These are phyloP conservation scores for Geotrypetes seraphini DNA, from an alignment of 2,797 vertebrate genomes.

Conservation along the genomic window DNA sequence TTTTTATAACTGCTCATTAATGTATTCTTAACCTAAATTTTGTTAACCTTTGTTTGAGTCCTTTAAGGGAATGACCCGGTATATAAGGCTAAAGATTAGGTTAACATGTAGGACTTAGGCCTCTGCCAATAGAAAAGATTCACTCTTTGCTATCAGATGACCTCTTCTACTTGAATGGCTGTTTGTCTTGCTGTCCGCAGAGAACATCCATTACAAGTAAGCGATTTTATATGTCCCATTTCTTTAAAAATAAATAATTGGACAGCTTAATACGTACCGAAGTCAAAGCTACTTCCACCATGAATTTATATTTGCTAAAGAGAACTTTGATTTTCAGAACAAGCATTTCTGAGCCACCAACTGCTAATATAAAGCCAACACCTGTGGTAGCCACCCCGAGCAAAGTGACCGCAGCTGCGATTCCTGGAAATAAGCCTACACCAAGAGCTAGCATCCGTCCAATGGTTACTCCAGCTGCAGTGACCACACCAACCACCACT, in stretches of 20 bases:
- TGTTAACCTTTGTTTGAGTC: too few relatives aligned
- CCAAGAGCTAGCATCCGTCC: conserved; percentile 96
- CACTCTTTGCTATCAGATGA: too few relatives aligned
- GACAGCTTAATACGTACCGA: neutral
- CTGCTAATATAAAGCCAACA: conserved; percentile 96
- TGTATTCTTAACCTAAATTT: too few relatives aligned
- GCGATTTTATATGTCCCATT: neutral
- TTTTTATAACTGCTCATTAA: too few relatives aligned
- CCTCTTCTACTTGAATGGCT: too few relatives aligned
- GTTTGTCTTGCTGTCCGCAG: too few relatives aligned
- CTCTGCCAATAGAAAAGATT: too few relatives aligned
- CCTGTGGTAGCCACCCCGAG: conserved; percentile 83
- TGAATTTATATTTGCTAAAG: neutral
- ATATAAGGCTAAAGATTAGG: too few relatives aligned
- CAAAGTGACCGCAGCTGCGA: conserved; percentile 80
- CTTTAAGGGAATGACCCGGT: too few relatives aligned
- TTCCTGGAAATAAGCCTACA: conserved; percentile 88
- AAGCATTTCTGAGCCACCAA: conserved; percentile 87
- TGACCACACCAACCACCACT: conserved; percentile 79
- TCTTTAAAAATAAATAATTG: neutral
- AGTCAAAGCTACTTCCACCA: neutral
- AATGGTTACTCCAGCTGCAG: conserved; percentile 91
- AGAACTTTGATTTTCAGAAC: conserved; percentile 53
- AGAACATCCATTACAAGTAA: too few relatives aligned
- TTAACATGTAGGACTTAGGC: too few relatives aligned